Evolutionary conservation across 2,113 vertebrate genomes (phyloP).

Genomic region (Pachycephala philippinensis): DNA sequence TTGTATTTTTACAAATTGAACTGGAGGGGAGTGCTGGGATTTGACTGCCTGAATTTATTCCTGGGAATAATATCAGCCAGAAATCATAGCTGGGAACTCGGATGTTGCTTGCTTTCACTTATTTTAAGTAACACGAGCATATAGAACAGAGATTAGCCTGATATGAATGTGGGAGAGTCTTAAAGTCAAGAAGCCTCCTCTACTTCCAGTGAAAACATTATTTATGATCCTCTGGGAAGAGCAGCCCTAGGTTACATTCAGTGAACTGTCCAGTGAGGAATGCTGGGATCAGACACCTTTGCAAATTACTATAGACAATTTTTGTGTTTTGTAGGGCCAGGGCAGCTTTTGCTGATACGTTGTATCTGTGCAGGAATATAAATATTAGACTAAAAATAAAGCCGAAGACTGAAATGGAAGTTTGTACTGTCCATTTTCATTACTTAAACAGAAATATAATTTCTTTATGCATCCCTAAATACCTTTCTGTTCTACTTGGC

Average conservation of each 20-base stretch:
- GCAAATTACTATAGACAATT: neutral
- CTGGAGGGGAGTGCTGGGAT: neutral
- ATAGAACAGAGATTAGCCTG: neutral
- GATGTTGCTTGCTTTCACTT: neutral
- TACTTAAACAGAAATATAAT: neutral
- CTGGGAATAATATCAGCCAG: neutral
- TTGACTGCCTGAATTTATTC: neutral
- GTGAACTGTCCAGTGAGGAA: neutral
- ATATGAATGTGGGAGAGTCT: neutral
- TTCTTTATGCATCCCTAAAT: neutral
- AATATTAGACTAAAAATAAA: neutral
- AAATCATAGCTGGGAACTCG: neutral
- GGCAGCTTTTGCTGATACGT: neutral
- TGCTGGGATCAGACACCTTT: neutral
- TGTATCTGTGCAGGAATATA: neutral
- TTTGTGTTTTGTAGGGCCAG: neutral
- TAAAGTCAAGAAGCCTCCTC: neutral
- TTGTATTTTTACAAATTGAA: neutral
- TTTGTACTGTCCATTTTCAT: neutral
- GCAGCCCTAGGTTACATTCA: neutral
- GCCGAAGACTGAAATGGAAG: neutral
- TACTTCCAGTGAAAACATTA: neutral
- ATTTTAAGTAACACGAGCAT: neutral
- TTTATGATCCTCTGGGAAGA: neutral
- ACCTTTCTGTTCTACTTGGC: neutral